phyloP scores from a whole-genome alignment of 2,888 invertebrate species.

The Neria commutata region DNA sequence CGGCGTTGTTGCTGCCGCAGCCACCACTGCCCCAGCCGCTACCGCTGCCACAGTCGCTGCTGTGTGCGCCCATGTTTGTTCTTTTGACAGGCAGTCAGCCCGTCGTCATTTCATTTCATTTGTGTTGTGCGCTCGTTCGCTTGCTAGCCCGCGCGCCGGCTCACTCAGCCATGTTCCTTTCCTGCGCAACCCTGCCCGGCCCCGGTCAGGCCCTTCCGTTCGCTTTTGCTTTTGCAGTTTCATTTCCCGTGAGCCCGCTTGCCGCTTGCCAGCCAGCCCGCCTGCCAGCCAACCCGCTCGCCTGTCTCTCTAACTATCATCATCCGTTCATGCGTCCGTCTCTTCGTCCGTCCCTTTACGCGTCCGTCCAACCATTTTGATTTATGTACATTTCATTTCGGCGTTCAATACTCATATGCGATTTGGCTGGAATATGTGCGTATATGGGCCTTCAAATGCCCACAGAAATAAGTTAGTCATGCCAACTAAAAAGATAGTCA shows the following conservation, averaged over 20 bases:
- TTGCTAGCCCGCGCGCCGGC: constrained; percentile 38
- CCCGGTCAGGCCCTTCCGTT: constrained; percentile 40
- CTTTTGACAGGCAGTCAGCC: constrained; percentile 61
- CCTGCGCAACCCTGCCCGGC: no score
- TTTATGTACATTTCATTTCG: constrained; percentile 60
- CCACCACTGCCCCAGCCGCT: constrained; percentile 21
- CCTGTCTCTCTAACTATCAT: constrained; percentile 47
- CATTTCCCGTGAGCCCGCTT: constrained; percentile 43
- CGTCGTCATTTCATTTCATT: constrained; percentile 61
- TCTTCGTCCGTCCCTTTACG: constrained; percentile 37
- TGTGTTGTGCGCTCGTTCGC: constrained; percentile 48
- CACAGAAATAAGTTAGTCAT: no score
- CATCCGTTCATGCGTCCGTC: constrained; percentile 6
- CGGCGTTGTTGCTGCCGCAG: constrained; percentile 23
- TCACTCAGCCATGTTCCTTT: constrained; percentile 41
- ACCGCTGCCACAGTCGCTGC: constrained; percentile 25
- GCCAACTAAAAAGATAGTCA: no score
- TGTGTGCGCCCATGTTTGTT: constrained; percentile 58
- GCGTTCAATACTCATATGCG: constrained; percentile 59
- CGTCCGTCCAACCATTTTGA: constrained; percentile 61
- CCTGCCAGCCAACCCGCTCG: constrained; percentile 34
- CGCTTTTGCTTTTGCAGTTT: constrained; percentile 54
- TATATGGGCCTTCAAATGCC: constrained; percentile 58
- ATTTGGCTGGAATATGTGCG: constrained; percentile 51
- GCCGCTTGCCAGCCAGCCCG: constrained; percentile 34